Evolutionary conservation across 2,797 vertebrate genomes (phyloP), one percentile per base, ranked within the genome.

Genomic region (Ctenopoma kingsleyae): DNA sequence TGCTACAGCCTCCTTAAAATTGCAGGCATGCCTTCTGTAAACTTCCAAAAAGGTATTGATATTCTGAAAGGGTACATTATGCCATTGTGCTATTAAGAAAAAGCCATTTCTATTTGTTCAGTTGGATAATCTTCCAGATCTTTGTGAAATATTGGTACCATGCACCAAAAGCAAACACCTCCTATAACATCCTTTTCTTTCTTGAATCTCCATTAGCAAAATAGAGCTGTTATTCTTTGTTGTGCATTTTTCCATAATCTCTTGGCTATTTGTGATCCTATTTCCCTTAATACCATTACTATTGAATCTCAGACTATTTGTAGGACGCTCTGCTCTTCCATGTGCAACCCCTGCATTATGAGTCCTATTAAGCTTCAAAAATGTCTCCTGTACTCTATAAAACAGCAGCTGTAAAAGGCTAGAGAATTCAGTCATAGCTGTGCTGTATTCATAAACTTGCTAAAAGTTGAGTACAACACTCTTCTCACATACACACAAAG

Each of bases 31-130:
- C 77, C 76, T 73, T 81, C 78, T 52, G 64, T 67, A 76, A 73
- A 65, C 81, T 67, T 71, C 49, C 17, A 61, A 47, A 44, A 64
- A 74, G 74, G 56, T 73, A 88, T 87, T 83, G 75, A 74, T 87
- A 86, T 89, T 89, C 89, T 67, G 70, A 79, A 68, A 80, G 71
- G 59, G 82, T 81, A 74, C 78, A 82, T 87, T 76, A 82, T 63
- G 78, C 74, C 70, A 66, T 91, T 90, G 89, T 89, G 88, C 91
- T 89, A 89, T 91, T 89, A 87, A 74, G 86, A 88, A 84, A 88
- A 90, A 90, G 81, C 69, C 76, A 79, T 85, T 89, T 83, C 63
- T 83, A 81, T 84, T 85, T 70, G 76, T 75, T 86, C 71, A 32
- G 63, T 53, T 30, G 52, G 80, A 65, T 76, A 82, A 89, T 86